Base-by-base conservation (phyloP, 2,888 invertebrate species). In the Creontiades dilutus region DNA sequence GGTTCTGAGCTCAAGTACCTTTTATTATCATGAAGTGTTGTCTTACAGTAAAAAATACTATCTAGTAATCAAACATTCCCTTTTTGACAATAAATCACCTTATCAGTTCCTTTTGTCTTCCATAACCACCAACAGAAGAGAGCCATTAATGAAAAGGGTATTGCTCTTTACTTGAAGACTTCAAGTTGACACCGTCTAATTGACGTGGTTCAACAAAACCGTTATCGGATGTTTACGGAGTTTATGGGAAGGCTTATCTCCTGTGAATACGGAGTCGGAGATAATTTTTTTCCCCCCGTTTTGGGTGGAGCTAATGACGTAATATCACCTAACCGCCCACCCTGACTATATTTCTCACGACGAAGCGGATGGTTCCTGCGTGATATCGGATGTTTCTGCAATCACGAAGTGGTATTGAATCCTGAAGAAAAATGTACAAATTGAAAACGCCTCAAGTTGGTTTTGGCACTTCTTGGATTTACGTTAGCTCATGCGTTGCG, bases 241-340 rank as follows among this genome's bases (percentile, higher is more conserved):
- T 76, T 76, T 76, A 76, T 19, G 76, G 57, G 76, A 19, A 76
- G 27, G 76, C 37, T 76, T 76, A 76, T 76, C 76, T 76, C n/a
- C 57, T 57, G 27, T 76, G 76, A 76, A 76, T 37, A 37, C 76
- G 76, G 76, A 27, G 23, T 76, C 14, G 9, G 27, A 76, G 76
- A 76, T 76, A 76, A 76, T 76, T 76, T 76, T 76, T 75, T 76
- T 75, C 13, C 28, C 28, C 4, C n/a, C n/a, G n/a, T 75, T 13
- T 14, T 76, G 76, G 76, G 76, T 76, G 76, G 76, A 76, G 76
- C 16, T 27, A 76, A 37, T 76, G 76, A 76, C 76, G 76, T 76
- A 76, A 76, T 16, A 57, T n/a, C 57, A 16, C 57, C 57, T 57
- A 14, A 7, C n/a, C n/a, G 57, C 16, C 57, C 57, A 57, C n/a